Evolutionary conservation across 2,797 vertebrate species (phyloP).

Genomic region (Hipposideros larvatus): DNA sequence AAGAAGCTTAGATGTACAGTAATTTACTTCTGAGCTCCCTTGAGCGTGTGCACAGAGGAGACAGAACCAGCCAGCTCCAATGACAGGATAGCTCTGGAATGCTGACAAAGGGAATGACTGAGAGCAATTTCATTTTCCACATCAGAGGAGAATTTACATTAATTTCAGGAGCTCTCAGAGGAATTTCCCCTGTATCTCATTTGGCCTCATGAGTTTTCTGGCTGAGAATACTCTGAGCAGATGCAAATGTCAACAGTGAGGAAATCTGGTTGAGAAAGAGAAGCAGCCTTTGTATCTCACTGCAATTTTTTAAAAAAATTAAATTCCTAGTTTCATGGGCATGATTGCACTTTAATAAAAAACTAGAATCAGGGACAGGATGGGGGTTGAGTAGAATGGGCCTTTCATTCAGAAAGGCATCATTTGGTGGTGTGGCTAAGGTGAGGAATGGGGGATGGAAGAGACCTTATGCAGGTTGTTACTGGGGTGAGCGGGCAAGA

Average conservation of each 20-base stretch:
- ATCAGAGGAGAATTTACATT: neutral
- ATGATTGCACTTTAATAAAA: conserved; percentile 11
- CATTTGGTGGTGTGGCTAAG: neutral
- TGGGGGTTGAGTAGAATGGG: neutral
- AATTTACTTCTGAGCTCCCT: neutral
- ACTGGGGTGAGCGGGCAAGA: neutral
- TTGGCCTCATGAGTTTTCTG: conserved; percentile 44
- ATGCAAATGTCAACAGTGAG: conserved; percentile 49
- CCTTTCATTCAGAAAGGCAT: neutral
- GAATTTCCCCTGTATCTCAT: conserved; percentile 31
- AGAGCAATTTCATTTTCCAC: neutral
- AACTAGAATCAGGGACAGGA: neutral
- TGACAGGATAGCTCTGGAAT: neutral
- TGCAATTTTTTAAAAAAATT: neutral
- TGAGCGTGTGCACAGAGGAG: neutral
- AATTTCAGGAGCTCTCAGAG: neutral
- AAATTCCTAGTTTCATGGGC: conserved; percentile 44
- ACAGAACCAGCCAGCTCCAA: neutral
- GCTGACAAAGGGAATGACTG: neutral
- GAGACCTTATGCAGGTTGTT: accelerated
- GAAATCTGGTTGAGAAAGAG: neutral
- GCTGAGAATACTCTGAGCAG: neutral
- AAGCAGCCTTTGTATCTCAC: conserved; percentile 56
- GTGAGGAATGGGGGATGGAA: accelerated
- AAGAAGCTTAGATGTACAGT: neutral